These are phyloP conservation scores for Scaeva pyrastri DNA, from an alignment of 2,888 invertebrate genomes.

Conservation along the genomic window DNA sequence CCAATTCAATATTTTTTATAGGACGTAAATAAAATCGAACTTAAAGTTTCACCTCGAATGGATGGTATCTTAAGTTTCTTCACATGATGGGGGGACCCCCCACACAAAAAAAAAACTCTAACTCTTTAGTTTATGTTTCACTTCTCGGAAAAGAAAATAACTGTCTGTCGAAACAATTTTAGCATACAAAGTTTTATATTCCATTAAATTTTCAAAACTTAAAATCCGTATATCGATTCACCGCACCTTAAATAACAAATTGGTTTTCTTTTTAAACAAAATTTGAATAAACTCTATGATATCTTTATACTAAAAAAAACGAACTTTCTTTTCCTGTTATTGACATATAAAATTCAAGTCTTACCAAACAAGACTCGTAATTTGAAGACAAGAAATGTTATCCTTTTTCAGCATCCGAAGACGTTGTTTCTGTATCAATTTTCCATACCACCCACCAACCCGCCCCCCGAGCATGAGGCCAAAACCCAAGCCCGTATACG, in stretches of 20 bases:
- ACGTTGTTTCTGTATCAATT: neutral
- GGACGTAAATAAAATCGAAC: no score
- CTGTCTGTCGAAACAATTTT: neutral
- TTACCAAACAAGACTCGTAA: neutral
- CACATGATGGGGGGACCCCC: no score
- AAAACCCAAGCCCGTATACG: no score
- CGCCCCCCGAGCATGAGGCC: no score
- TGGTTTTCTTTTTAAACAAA: conserved; percentile 2
- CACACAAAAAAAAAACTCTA: no score
- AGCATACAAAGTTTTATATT: neutral
- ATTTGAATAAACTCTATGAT: conserved; percentile 2
- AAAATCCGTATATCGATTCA: neutral
- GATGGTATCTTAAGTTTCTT: no score
- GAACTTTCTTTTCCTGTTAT: conserved; percentile 2
- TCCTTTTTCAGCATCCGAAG: neutral
- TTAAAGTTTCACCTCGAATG: no score
- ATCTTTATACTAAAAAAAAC: neutral
- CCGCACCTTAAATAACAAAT: conserved; percentile 8
- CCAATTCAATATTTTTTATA: no score
- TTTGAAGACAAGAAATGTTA: conserved; percentile 4
- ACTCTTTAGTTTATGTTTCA: neutral
- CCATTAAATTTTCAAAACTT: neutral
- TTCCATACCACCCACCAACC: neutral
- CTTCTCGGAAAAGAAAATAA: neutral
- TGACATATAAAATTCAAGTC: conserved; percentile 16